Evolutionary conservation across 2,113 vertebrate genomes (phyloP).

Genomic region (Emydura subglobosa): DNA sequence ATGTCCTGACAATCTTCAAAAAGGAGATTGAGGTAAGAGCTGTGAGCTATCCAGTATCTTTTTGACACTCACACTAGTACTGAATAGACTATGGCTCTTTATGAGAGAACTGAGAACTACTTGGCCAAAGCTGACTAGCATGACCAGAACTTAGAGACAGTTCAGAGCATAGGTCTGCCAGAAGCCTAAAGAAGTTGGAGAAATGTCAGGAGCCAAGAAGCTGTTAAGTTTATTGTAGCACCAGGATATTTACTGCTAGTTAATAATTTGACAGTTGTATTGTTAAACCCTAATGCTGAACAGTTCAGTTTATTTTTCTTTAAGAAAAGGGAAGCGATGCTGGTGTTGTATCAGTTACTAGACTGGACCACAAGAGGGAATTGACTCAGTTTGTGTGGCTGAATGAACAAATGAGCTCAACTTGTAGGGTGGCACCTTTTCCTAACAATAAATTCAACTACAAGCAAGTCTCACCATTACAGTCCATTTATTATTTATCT

Average conservation of each 20-base stretch:
- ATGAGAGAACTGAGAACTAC: background rate
- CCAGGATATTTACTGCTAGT: background rate
- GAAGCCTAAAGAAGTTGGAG: background rate
- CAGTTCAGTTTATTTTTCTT: background rate
- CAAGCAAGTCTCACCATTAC: background rate
- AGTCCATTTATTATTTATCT: background rate
- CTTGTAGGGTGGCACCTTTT: background rate
- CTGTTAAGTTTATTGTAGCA: background rate
- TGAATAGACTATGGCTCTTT: background rate
- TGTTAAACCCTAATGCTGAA: background rate
- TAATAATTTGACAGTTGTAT: background rate
- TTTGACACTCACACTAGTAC: background rate
- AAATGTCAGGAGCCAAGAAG: fast-evolving
- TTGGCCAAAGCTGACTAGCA: background rate
- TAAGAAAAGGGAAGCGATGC: background rate
- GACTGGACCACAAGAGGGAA: background rate
- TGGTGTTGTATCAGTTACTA: background rate
- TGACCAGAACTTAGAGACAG: background rate
- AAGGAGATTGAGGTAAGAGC: background rate
- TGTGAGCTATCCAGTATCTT: background rate
- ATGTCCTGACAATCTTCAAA: background rate
- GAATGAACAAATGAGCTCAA: background rate
- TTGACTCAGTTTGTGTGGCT: background rate
- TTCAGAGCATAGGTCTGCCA: background rate
- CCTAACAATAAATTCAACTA: conserved; percentile 2